Evolutionary conservation across 1,140 invertebrate genomes (phyloP), one percentile per base, ranked within the genome.

Genomic region (Hypsibius dujardini): DNA sequence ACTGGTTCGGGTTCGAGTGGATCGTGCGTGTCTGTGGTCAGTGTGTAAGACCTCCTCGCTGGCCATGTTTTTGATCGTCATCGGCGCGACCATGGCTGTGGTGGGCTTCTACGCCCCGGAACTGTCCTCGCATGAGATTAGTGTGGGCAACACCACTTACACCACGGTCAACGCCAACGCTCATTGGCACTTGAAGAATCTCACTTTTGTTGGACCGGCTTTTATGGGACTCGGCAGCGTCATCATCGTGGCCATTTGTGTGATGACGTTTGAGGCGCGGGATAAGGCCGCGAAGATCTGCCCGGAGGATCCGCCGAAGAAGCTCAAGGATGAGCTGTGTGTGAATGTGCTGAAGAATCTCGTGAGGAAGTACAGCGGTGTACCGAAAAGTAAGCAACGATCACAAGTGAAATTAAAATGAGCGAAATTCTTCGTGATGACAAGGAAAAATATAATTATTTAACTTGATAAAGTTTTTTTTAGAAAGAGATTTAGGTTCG

Each of bases 221-320:
- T 87, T 93, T 46, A 92, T 93, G 90, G 90, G 90, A 47, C 86
- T 92, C 50, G 90, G 90, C 81, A 90, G 88, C 88, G 83, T 94
- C 76, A 90, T 92, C 71, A 89, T 94, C 1, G 90, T 93, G 1
- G 90, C 90, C 2, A 89, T 90, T 0, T 92, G 90, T 75, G 90
- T 94, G n/a, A 90, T 93, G 89, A 92, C 90, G 0, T 93, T 92
- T 75, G 90, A 92, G 77, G 89, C 89, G 0, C 82, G 89, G 0
- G 89, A 92, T 77, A 90, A 87, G 59, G 88, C 89, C 0, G 89
- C 88, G 0, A 92, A 91, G 77, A 88, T 90, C 14, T 88, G 89
- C 12, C 88, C 88, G 45, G 70, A 45, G 50, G 45, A 59, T 46
- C 80, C 62, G 42, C 62, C 42, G 62, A 67, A 67, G 62, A 3